Percentiles rank a stretch among this genome's conserved stretches.
Evolutionary conservation across 1,140 invertebrate genomes (phyloP).

Genomic region (Penaeus indicus): DNA sequence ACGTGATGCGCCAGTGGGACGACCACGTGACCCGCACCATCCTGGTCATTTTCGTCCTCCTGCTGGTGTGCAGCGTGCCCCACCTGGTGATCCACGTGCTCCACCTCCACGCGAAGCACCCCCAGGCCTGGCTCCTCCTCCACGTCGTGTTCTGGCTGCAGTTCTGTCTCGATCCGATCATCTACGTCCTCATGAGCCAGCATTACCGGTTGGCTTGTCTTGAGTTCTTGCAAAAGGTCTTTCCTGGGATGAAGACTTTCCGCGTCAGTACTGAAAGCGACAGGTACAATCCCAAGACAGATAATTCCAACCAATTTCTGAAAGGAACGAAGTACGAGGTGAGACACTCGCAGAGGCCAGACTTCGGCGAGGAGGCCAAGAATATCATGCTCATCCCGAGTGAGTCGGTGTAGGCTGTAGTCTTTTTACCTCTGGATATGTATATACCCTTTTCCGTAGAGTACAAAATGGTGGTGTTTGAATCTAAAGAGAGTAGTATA

Average conservation of each 20-base stretch:
- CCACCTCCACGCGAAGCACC: constrained; percentile 32
- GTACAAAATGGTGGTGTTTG: no score
- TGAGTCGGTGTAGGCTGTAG: no score
- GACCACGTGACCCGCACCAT: constrained; percentile 60
- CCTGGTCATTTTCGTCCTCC: constrained; percentile 52
- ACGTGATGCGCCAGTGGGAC: constrained; percentile 49
- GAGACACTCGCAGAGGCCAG: no score
- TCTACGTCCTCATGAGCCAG: constrained; percentile 46
- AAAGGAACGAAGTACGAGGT: no score
- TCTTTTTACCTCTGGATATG: no score
- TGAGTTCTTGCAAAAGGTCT: constrained; percentile 4
- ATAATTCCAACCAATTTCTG: no score
- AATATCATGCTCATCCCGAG: no score
- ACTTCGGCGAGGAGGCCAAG: no score
- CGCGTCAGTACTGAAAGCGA: neutral
- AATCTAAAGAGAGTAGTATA: no score
- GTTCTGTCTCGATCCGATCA: constrained; percentile 50
- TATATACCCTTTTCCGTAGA: no score
- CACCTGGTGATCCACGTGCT: constrained; percentile 59
- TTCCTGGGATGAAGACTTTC: neutral
- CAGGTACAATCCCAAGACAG: no score
- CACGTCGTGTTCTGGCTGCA: constrained; percentile 60
- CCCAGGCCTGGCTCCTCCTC: constrained; percentile 46
- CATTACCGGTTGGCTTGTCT: constrained; percentile 46
- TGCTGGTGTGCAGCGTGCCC: constrained; percentile 56